Percentiles rank a stretch among this genome's conserved stretches.
phyloP scores from a whole-genome alignment of 2,113 vertebrate species.

The Willisornis vidua region DNA sequence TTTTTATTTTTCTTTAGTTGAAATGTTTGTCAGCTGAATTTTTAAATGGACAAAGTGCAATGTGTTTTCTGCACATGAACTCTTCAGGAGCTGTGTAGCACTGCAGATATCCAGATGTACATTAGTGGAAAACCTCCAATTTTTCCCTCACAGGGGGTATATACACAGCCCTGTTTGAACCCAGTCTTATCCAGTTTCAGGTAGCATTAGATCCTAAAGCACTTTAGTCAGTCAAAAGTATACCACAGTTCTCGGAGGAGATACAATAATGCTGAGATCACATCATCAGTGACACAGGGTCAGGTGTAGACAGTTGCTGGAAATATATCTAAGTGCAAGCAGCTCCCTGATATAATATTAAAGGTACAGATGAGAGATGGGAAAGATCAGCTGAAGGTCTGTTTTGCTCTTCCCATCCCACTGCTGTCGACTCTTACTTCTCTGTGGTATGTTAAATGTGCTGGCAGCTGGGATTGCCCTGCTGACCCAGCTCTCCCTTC shows the following conservation, averaged over 20 bases:
- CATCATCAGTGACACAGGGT: background rate
- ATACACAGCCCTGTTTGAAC: background rate
- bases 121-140: background rate
- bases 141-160: background rate
- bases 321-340: background rate
- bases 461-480: background rate
- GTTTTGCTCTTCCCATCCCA: background rate
- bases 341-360: background rate
- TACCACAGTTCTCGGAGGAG: background rate
- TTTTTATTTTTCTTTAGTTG: background rate
- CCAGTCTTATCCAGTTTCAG: background rate
- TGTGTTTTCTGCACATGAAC: background rate
- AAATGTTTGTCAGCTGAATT: background rate
- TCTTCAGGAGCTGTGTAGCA: background rate
- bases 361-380: background rate
- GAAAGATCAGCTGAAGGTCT: background rate
- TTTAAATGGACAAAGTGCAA: background rate
- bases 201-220: background rate
- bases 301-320: background rate
- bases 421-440: background rate
- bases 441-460: background rate
- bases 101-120: too few relatives aligned
- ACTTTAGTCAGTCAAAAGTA: background rate
- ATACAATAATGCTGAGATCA: background rate
- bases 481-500: background rate